Evolutionary conservation across 2,888 invertebrate species (phyloP).

Genomic region (Phortica okadai): DNA sequence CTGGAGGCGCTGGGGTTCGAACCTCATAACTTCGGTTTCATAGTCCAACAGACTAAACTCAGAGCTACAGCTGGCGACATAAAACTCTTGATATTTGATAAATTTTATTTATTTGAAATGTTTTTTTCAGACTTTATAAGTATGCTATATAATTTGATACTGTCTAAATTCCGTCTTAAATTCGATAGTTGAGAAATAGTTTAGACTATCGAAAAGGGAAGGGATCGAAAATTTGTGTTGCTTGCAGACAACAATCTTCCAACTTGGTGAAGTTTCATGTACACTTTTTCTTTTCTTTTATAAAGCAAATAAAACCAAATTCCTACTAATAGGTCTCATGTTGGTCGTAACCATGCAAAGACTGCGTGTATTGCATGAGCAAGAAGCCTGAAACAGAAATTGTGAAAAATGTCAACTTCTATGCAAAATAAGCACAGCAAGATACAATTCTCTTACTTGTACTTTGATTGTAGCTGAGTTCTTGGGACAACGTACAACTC

Average conservation of each 20-base stretch:
- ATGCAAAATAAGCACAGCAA: constrained; percentile 7
- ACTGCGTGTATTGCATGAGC: background rate
- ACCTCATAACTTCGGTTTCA: too few relatives aligned
- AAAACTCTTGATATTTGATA: too few relatives aligned
- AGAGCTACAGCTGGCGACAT: too few relatives aligned
- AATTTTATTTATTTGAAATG: too few relatives aligned
- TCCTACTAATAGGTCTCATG: constrained; percentile 40
- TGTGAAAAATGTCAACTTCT: background rate
- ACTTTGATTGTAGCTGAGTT: background rate
- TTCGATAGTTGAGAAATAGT: too few relatives aligned
- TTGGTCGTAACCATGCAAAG: constrained; percentile 37
- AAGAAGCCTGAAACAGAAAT: background rate
- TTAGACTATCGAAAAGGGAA: too few relatives aligned
- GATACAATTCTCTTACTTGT: background rate
- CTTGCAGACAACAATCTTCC: constrained; percentile 25
- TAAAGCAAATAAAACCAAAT: constrained; percentile 33
- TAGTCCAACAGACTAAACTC: too few relatives aligned
- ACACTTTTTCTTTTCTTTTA: background rate
- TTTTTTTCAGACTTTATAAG: too few relatives aligned
- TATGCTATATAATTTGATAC: too few relatives aligned
- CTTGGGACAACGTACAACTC: background rate
- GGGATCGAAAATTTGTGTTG: background rate
- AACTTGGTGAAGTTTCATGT: constrained; percentile 36
- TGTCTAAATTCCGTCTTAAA: too few relatives aligned
- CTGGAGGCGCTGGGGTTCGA: too few relatives aligned